phyloP scores from a whole-genome alignment of 2,113 vertebrate species.

The Pagrus major region DNA sequence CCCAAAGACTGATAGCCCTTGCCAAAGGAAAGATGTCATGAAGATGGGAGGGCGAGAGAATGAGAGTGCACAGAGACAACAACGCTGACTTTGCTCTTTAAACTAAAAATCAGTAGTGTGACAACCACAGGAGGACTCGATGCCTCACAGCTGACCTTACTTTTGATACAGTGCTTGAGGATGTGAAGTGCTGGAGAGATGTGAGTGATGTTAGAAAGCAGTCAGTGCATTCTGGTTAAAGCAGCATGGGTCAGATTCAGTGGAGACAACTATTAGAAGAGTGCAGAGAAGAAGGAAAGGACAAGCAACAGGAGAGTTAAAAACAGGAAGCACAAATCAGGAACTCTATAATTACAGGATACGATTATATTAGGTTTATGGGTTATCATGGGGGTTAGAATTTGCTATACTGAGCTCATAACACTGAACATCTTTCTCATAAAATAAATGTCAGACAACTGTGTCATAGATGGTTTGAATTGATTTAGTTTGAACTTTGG shows the following conservation, averaged over 20 bases:
- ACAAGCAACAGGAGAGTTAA: not conserved
- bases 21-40: constrained; percentile 72
- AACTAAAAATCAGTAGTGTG: constrained; percentile 22
- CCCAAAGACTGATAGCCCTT: constrained; percentile 80
- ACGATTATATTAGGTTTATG: not conserved
- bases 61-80: constrained; percentile 34
- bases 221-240: constrained; percentile 41
- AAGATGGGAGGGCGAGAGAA: constrained; percentile 50
- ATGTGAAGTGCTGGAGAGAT: constrained; percentile 29
- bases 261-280: constrained; percentile 51
- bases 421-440: not conserved
- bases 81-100: constrained; percentile 6
- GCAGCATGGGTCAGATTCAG: constrained; percentile 10
- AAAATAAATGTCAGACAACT: not conserved
- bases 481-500: not conserved
- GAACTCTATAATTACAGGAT: constrained; percentile 4
- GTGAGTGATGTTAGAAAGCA: constrained; percentile 57
- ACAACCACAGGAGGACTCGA: constrained; percentile 12
- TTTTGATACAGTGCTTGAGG: constrained; percentile 31
- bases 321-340: constrained; percentile 57
- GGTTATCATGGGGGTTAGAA: constrained; percentile 43
- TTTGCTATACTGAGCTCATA: constrained; percentile 7
- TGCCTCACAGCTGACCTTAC: constrained; percentile 28
- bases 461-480: not conserved
- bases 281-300: constrained; percentile 53